These are phyloP conservation scores for Musca domestica DNA, from an alignment of 1,140 invertebrate genomes.

Conservation along the genomic window DNA sequence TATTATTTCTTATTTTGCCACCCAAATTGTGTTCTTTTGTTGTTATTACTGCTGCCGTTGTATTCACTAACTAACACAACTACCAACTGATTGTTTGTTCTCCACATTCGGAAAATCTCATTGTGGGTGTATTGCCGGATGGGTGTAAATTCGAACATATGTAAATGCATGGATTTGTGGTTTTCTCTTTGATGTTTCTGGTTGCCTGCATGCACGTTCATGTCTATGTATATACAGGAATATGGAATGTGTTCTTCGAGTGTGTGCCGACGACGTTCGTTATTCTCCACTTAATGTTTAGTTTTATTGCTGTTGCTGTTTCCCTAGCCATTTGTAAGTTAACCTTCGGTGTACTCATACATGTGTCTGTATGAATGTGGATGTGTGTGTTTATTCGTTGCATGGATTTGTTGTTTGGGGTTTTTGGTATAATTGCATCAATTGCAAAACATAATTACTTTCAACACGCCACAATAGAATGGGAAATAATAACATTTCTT, in stretches of 20 bases:
- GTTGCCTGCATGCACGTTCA: no score
- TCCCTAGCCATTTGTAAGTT: background rate
- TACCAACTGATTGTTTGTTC: no score
- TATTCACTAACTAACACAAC: background rate
- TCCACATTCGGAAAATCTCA: no score
- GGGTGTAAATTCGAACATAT: no score
- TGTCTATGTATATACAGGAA: background rate
- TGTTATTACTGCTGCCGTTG: background rate
- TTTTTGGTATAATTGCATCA: background rate
- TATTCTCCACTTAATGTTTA: no score
- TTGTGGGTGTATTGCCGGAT: no score
- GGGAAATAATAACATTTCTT: background rate
- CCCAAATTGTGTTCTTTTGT: background rate
- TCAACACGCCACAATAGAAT: background rate
- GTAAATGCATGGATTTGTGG: no score
- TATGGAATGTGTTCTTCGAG: background rate
- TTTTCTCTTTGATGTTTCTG: no score
- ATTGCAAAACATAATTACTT: conserved; percentile 12
- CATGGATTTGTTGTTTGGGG: background rate
- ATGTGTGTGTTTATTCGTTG: background rate
- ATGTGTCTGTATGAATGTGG: background rate
- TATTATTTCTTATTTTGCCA: background rate
- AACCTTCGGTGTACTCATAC: background rate
- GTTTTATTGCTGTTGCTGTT: no score
- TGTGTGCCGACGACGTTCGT: no score